Evolutionary conservation across 1,140 invertebrate species (phyloP).

Genomic region (Megathymus violae): DNA sequence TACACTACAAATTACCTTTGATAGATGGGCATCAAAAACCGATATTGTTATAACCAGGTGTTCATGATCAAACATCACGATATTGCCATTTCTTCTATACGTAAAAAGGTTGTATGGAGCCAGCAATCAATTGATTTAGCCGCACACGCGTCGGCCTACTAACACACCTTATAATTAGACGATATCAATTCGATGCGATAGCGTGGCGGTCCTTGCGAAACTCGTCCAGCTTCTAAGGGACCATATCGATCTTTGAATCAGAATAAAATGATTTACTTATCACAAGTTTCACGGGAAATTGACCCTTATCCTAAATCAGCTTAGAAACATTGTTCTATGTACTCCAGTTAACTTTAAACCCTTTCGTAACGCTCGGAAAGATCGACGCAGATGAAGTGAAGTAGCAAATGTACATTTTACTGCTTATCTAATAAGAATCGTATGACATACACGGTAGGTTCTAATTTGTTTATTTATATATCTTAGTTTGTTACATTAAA

Average conservation of each 20-base stretch:
- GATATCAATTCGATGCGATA: slow-evolving; percentile 81
- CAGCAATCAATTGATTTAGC: slow-evolving; percentile 61
- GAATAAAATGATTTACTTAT: slow-evolving; percentile 41
- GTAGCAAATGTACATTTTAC: slow-evolving; percentile 8
- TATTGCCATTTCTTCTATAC: slow-evolving; percentile 32
- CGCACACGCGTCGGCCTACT: slow-evolving; percentile 58
- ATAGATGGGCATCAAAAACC: slow-evolving; percentile 13
- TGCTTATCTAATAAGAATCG: slow-evolving; percentile 34
- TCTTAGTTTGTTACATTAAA: slow-evolving; percentile 33
- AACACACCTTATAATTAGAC: slow-evolving; percentile 80
- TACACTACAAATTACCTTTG: slow-evolving; percentile 7
- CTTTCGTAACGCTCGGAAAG: slow-evolving; percentile 37
- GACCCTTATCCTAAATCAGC: not conserved
- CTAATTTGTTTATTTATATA: slow-evolving; percentile 42
- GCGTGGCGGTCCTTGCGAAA: slow-evolving; percentile 77
- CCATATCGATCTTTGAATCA: slow-evolving; percentile 61
- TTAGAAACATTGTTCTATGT: slow-evolving; percentile 41
- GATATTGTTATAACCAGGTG: slow-evolving; percentile 31
- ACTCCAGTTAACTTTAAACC: slow-evolving; percentile 48
- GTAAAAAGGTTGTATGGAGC: slow-evolving; percentile 49
- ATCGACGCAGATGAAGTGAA: slow-evolving; percentile 39
- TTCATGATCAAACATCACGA: slow-evolving; percentile 34
- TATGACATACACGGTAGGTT: slow-evolving; percentile 36
- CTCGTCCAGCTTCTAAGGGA: slow-evolving; percentile 75
- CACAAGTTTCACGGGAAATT: slow-evolving; percentile 22